Conservation (phyloP, 2,113 vertebrate genomes). For the Urocolius indicus region DNA sequence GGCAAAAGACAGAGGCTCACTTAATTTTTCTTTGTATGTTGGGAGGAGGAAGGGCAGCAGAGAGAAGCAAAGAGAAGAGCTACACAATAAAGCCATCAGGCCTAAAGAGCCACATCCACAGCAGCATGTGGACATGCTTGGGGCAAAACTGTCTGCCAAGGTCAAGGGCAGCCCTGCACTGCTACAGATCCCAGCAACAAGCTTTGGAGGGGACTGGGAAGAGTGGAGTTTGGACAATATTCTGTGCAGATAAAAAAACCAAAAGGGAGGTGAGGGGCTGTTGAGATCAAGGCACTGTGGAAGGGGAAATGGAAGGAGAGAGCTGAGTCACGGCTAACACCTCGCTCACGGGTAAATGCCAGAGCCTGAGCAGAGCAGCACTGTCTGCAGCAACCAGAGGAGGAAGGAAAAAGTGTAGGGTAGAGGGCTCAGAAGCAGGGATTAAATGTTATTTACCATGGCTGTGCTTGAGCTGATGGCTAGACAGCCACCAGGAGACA, state of each 20-base stretch:
- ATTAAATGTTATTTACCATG: neutral
- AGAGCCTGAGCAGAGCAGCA: neutral
- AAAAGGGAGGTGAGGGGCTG: neutral
- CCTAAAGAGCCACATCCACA: neutral
- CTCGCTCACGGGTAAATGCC: neutral
- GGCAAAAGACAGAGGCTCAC: neutral
- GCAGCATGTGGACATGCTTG: rapidly evolving
- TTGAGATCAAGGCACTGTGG: neutral
- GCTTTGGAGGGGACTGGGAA: neutral
- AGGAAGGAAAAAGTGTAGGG: neutral
- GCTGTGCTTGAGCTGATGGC: neutral
- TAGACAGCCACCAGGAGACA: neutral
- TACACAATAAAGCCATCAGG: neutral
- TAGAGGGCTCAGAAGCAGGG: neutral
- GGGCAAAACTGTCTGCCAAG: neutral
- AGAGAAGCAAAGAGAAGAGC: neutral
- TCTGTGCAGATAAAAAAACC: neutral
- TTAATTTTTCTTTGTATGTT: neutral
- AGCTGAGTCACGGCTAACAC: conserved; percentile 34
- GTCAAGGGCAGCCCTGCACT: neutral
- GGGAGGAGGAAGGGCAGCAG: neutral
- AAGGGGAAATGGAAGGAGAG: neutral
- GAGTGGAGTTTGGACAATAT: neutral
- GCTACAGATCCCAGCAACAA: rapidly evolving
- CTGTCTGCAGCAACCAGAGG: neutral